These are phyloP conservation scores for Schlechtendalia chinensis DNA, from an alignment of 1,140 invertebrate genomes.

Conservation along the genomic window DNA sequence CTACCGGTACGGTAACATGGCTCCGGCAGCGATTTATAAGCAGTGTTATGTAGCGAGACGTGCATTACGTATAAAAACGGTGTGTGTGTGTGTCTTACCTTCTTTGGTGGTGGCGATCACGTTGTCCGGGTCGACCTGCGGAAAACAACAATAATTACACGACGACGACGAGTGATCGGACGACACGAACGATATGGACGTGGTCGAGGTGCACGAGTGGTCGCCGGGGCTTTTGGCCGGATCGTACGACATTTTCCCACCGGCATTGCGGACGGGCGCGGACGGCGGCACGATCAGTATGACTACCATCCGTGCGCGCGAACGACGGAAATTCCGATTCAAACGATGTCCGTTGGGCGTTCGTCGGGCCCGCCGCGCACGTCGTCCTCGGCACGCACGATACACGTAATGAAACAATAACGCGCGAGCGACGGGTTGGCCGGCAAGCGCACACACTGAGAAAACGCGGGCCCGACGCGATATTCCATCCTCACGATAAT, in stretches of 20 bases:
- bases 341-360: too few species aligned
- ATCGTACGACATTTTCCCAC: neutral
- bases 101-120: conserved; percentile 60
- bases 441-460: conserved; percentile 36
- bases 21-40: too few species aligned
- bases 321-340: too few species aligned
- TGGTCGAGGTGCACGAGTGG: conserved; percentile 50
- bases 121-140: conserved; percentile 60
- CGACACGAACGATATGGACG: conserved; percentile 52
- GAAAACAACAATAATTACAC: conserved; percentile 56
- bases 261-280: conserved; percentile 16
- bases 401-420: too few species aligned
- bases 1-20: too few species aligned
- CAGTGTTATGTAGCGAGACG: too few species aligned
- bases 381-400: too few species aligned
- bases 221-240: conserved; percentile 33
- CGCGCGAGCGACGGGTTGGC: conserved; percentile 22
- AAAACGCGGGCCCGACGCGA: neutral
- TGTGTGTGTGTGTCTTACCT: conserved; percentile 56
- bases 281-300: conserved; percentile 52
- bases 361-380: too few species aligned
- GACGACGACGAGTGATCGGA: conserved; percentile 46
- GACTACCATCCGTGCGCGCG: conserved; percentile 50
- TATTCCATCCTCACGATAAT: neutral
- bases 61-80: too few species aligned